Base-by-base conservation (phyloP, 35 echinoderm and acorn worm species). In the Anneissia japonica region DNA sequence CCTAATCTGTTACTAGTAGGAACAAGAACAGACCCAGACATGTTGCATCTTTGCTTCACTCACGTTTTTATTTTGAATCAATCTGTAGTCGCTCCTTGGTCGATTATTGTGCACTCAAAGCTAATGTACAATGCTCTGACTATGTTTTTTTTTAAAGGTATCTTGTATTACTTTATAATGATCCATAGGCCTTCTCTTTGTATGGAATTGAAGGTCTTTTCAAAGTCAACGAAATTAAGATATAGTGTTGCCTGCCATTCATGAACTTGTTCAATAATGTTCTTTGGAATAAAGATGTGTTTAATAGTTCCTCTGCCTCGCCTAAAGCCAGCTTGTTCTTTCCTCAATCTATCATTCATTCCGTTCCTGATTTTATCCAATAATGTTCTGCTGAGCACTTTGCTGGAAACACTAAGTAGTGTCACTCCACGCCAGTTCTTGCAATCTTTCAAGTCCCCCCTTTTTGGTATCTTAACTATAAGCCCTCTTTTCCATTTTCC, bases 401-500 rank as follows among this genome's bases (percentile, higher is more conserved):
- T 81, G 34, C 32, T 37, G 34, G 79, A 35, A 9, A 81, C 35
- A 31, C 32, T 36, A n/a, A 81, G n/a, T 12, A 81, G 35, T 81
- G 79, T 81, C 12, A 35, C 39, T 37, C 79, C 79, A n/a, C 16
- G 34, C 51, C 51, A 64, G 51, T 81, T 81, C 39, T 35, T 12
- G 34, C 79, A 81, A 36, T 23, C 10, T 81, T 31, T 11, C 35
- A 81, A 39, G 39, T 81, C 79, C 4, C 79, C 79, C 29, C 39
- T 81, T 35, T 81, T 81, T 12, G 35, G 37, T 14, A 81, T 31
- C 39, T 81, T 81, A 9, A 81, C 35, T 36, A 81, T 81, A 9
- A 81, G 7, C 79, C 79, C 31, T 81, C 39, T 81, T 35, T 39
- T 81, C 79, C 79, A 81, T 34, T 81, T 39, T 37, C 39, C n/a